phyloP scores from a whole-genome alignment of 2,888 invertebrate species.

The Drosophila subquinaria region DNA sequence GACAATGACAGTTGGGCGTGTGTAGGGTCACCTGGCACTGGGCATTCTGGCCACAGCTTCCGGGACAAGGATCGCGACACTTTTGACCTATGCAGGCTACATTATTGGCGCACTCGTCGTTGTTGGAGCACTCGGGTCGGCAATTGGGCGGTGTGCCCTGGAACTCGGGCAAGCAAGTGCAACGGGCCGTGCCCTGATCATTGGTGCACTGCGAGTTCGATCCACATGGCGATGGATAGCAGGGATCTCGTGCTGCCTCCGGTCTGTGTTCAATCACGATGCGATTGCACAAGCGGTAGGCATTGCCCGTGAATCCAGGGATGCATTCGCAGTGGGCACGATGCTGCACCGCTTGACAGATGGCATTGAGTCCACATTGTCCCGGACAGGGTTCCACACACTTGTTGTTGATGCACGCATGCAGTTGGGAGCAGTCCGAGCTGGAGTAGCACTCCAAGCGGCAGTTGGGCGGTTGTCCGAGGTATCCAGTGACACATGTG shows the following conservation, averaged over 20 bases:
- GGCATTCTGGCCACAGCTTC: constrained; percentile 91
- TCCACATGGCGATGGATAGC: constrained; percentile 92
- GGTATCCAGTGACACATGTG: constrained; percentile 88
- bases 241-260: constrained; percentile 86
- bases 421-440: constrained; percentile 89
- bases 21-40: constrained; percentile 91
- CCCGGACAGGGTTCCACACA: constrained; percentile 92
- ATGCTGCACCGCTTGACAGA: constrained; percentile 92
- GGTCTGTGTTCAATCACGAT: constrained; percentile 74
- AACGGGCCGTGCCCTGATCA: constrained; percentile 88
- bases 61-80: constrained; percentile 91
- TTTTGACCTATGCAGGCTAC: constrained; percentile 90
- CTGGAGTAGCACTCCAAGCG: constrained; percentile 90
- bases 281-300: constrained; percentile 88
- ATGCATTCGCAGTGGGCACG: constrained; percentile 91
- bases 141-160: constrained; percentile 91
- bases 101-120: constrained; percentile 89
- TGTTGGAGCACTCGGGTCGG: constrained; percentile 90
- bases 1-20: constrained; percentile 91
- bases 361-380: constrained; percentile 90
- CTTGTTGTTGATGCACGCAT: constrained; percentile 90
- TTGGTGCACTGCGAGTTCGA: constrained; percentile 90
- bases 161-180: constrained; percentile 89
- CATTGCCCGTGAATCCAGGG: constrained; percentile 90
- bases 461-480: constrained; percentile 90